phyloP scores from a whole-genome alignment of 2,797 vertebrate genomes.

The Bucorvus abyssinicus region DNA sequence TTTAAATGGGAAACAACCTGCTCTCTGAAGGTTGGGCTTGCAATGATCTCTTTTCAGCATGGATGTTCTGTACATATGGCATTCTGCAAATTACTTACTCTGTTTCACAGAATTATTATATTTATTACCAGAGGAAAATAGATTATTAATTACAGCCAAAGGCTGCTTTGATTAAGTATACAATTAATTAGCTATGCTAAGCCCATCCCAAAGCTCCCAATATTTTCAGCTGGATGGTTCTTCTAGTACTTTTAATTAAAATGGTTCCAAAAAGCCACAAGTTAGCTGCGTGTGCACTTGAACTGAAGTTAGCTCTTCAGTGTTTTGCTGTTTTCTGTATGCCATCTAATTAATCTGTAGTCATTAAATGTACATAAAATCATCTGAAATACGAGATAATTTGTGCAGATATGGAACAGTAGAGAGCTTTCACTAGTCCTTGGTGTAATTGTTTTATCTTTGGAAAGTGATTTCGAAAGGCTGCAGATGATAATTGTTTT shows the following conservation, averaged over 20 bases:
- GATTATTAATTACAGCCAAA: slow-evolving; percentile 80
- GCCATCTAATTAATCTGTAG: slow-evolving; percentile 79
- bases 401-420: slow-evolving; percentile 71
- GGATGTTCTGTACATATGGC: slow-evolving; percentile 24
- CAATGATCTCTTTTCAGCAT: slow-evolving; percentile 20
- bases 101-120: slow-evolving; percentile 70
- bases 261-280: slow-evolving; percentile 76
- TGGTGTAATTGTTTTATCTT: slow-evolving; percentile 66
- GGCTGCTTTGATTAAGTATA: slow-evolving; percentile 80
- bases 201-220: slow-evolving; percentile 75
- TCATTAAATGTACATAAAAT: slow-evolving; percentile 79
- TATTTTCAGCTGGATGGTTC: slow-evolving; percentile 79
- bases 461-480: slow-evolving; percentile 69
- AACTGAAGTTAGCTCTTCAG: slow-evolving; percentile 76
- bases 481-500: slow-evolving; percentile 69
- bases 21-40: not conserved
- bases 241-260: slow-evolving; percentile 84
- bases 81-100: slow-evolving; percentile 70
- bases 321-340: slow-evolving; percentile 72
- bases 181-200: slow-evolving; percentile 83
- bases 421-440: slow-evolving; percentile 66
- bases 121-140: slow-evolving; percentile 77
- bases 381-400: slow-evolving; percentile 72
- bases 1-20: slow-evolving; percentile 46
- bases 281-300: slow-evolving; percentile 74